Evolutionary conservation across 2,797 vertebrate genomes (phyloP), one percentile per base, ranked within the genome.

Genomic region (Lithobates sylvaticus): DNA sequence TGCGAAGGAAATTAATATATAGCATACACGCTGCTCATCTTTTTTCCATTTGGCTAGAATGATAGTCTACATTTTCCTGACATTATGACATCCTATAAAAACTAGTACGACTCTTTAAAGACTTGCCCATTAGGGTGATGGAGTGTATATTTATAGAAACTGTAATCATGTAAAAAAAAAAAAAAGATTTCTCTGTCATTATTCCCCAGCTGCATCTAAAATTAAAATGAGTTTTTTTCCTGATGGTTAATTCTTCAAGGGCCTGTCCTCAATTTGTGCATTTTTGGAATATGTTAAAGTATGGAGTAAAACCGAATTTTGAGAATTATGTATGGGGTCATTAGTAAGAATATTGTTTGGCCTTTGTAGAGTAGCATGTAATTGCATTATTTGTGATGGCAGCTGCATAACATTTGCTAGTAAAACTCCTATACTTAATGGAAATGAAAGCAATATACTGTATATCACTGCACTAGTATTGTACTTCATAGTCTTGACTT

Each of bases 201-300:
- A 87, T 83, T 83, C 80, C 76, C 85, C 75, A 83, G 85, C 85
- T 83, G 85, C 81, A 83, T 87, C 85, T 87, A 87, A 87, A 87
- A 87, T 86, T 83, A 87, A 87, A 78, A 87, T 86, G 67, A 86
- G 85, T 82, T 86, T 64, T 61, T 61, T 27, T 87, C 77, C 75
- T 78, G 85, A 87, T 83, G 85, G 80, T 71, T 87, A 78, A 87
- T 78, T 83, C 85, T 87, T 83, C 76, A 83, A 83, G 81, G 85
- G 69, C 76, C 75, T 83, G 85, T 72, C 83, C 85, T 83, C 81
- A 69, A 83, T 83, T 78, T 83, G 39, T 83, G 58, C 78, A 78
- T 83, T 78, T 83, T 76, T 78, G 81, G 67, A 83, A 82, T 76
- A 69, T 82, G 54, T 65, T 76, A 76, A 64, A 36, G 42, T 83